Evolutionary conservation across 1,140 invertebrate genomes (phyloP), one percentile per base, ranked within the genome.

Genomic region (Ceratosolen fusciceps): DNA sequence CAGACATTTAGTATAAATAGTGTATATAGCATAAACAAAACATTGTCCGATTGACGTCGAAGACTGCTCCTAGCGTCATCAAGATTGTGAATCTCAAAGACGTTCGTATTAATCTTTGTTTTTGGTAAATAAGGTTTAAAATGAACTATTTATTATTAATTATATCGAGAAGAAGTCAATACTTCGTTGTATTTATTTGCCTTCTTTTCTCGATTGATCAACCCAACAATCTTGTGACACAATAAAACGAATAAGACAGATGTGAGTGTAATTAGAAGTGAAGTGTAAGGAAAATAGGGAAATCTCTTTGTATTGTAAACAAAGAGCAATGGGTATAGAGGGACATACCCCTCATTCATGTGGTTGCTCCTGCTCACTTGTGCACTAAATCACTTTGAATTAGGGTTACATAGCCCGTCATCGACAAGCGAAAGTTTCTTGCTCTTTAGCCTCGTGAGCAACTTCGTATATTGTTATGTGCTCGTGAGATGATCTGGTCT

Each of bases 11-110:
- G 62, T 43, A 54, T 54, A 39, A 24, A 21, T n/a, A 31, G 24
- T 29, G 34, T 19, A 16, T 29, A 60, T 26, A 2, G 26, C 16
- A n/a, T 31, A 70, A 8, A 58, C n/a, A 58, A 70, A 70, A 14
- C 29, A 77, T 31, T 58, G 49, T 52, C 74, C 52, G 60, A 76
- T 76, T 76, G 43, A 76, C 43, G 47, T 29, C 16, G 21, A 24
- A 0, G 24, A 31, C 24, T 77, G 56, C n/a, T 67, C 43, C 34
- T 26, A 76, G 14, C 12, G 39, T 31, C 34, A 65, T 2, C 39
- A 26, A 62, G 24, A 67, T 60, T 12, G 67, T 76, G 47, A 31
- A 52, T 62, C 34, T 58, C 24, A n/a, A n/a, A n/a, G n/a, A n/a
- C n/a, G n/a, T n/a, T n/a, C n/a, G n/a, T n/a, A n/a, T n/a, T n/a